These are phyloP conservation scores for Pyrgilauda ruficollis DNA, from an alignment of 2,113 vertebrate genomes.

Conservation along the genomic window DNA sequence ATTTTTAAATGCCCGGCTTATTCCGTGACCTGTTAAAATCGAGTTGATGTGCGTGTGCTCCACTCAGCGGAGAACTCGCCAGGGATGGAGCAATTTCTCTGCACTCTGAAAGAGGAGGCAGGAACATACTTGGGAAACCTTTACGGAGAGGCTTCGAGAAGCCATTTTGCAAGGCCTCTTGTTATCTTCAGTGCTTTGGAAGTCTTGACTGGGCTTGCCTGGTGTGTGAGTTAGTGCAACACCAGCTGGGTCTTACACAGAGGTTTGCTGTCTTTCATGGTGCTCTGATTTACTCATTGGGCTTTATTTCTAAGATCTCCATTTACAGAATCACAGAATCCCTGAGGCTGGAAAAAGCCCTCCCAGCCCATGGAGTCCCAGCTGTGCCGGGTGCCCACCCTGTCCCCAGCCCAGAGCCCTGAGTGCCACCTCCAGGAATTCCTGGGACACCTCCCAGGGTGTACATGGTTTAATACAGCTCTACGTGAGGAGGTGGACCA, in stretches of 20 bases:
- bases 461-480: fast-evolving
- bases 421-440: not conserved
- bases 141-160: not conserved
- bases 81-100: not conserved
- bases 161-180: not conserved
- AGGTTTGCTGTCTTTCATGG: not conserved
- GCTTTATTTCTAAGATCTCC: not conserved
- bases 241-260: not conserved
- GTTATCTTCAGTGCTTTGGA: not conserved
- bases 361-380: fast-evolving
- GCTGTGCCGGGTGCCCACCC: too few species aligned
- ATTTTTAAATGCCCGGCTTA: constrained; percentile 48
- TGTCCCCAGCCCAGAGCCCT: not conserved
- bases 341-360: not conserved
- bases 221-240: not conserved
- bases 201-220: not conserved
- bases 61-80: not conserved
- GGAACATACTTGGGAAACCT: not conserved
- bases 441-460: not conserved
- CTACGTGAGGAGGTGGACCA: not conserved
- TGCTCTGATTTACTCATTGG: not conserved
- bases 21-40: constrained; percentile 38
- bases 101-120: not conserved
- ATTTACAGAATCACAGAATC: not conserved
- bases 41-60: not conserved